Evolutionary conservation across 2,888 invertebrate species (phyloP), one percentile per base, ranked within the genome.

Genomic region (Amblyjoppa fuscipennis): DNA sequence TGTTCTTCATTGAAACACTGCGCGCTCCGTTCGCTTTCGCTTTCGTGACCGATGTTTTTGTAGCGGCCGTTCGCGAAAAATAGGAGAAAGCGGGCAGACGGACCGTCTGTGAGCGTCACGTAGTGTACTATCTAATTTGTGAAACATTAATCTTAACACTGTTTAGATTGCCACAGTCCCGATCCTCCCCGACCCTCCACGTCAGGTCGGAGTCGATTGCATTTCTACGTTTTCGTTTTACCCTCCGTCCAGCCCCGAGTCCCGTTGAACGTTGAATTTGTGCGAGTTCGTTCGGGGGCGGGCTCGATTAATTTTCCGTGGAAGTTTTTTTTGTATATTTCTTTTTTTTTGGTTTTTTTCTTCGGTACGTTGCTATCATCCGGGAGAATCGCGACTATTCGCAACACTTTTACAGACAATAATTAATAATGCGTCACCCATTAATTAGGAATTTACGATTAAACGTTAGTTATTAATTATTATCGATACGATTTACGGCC

Each of bases 381-480:
- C 25, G 25, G 70, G 73, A 81, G 77, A 81, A 85, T 51, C 85
- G 66, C 71, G 16, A 61, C 75, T 6, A 28, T 79, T 59, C 6
- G 75, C 81, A 73, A 79, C 31, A 71, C 79, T 49, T 80, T 85
- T 82, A 76, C 71, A 75, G 81, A 83, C 77, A 84, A 78, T 81
- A 51, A 85, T 81, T 84, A 85, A 82, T 85, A 82, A 82, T 82
- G 79, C 71, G 75, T 79, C 75, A 68, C 82, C 82, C 76, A 82
- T 76, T 53, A 82, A 82, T 85, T 75, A 76, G 66, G 86, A 90
- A 80, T 74, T 78, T 71, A 56, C 87, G 86, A 86, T 90, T 90
- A 91, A 91, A 91, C 90, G 89, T 92, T 92, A 92, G 88, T 91
- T 89, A 88, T 91, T 91, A 92, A 92, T 92, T 91, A 91, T 91